A percentile compares a stretch with the other conserved stretches of the same genome.
Conservation (phyloP, 2,113 vertebrate genomes). For the Erinaceus europaeus region DNA sequence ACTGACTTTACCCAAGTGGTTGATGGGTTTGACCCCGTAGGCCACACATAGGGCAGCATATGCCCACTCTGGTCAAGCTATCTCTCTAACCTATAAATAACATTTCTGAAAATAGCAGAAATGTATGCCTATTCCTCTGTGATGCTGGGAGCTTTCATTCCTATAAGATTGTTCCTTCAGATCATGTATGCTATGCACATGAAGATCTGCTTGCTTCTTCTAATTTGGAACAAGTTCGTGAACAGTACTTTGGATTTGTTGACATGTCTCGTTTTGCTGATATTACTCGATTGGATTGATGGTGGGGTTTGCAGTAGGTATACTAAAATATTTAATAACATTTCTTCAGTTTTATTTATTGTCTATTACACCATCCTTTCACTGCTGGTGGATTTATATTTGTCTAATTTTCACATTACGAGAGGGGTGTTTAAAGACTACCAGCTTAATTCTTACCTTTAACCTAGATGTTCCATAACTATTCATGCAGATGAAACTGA, state of each 20-base stretch:
- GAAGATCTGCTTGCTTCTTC: no score
- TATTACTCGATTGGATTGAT: not conserved
- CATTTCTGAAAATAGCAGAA: no score
- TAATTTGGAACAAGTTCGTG: not conserved
- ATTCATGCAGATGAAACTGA: not conserved
- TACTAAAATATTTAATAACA: not conserved
- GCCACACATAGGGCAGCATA: no score
- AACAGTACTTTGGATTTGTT: not conserved
- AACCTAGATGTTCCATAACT: not conserved
- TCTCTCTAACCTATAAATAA: no score
- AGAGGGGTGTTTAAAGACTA: not conserved
- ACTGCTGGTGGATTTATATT: not conserved
- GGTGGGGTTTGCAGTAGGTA: not conserved
- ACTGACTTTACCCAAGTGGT: no score
- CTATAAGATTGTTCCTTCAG: not conserved
- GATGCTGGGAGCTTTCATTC: not conserved
- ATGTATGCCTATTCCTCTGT: no score
- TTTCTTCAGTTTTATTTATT: constrained; percentile 1
- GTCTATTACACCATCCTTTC: not conserved
- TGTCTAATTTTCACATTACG: not conserved
- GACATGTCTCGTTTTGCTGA: not conserved
- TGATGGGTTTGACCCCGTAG: no score
- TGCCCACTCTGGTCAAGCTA: no score
- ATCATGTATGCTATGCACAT: not conserved
- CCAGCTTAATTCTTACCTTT: not conserved